Evolutionary conservation across 1,140 invertebrate genomes (phyloP).

Genomic region (Zaprionus lachaisei): DNA sequence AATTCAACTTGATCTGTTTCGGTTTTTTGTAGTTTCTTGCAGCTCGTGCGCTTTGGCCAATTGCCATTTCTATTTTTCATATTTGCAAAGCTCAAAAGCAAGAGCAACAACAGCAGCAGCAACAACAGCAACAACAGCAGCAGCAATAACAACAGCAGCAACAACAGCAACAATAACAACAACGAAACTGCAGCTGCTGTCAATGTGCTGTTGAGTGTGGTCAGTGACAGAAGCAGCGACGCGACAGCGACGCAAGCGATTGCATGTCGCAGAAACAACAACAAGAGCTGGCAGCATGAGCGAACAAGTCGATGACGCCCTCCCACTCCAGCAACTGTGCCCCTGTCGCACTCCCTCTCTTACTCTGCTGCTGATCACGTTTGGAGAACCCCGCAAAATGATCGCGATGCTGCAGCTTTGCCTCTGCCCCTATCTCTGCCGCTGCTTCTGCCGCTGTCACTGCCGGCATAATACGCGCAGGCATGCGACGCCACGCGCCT

Average conservation of each 20-base stretch:
- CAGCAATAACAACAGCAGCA: background rate
- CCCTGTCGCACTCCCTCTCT: constrained; percentile 11
- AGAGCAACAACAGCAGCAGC: constrained; percentile 2
- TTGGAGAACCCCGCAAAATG: constrained; percentile 11
- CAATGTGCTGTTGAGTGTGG: constrained; percentile 68
- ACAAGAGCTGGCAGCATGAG: background rate
- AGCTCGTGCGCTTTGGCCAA: constrained; percentile 17
- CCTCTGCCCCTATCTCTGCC: constrained; percentile 17
- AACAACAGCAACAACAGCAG: background rate
- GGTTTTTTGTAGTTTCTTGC: constrained; percentile 10
- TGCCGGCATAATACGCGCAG: constrained; percentile 23
- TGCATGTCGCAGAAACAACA: constrained; percentile 29
- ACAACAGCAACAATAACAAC: constrained; percentile 6
- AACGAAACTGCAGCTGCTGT: constrained; percentile 39
- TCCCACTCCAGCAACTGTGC: constrained; percentile 7
- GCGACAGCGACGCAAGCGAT: constrained; percentile 25
- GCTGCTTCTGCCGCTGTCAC: constrained; percentile 18
- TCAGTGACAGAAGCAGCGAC: constrained; percentile 57
- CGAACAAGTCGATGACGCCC: constrained; percentile 11
- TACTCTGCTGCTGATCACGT: constrained; percentile 20
- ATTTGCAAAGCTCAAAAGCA: constrained; percentile 28
- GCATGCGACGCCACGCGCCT: constrained; percentile 54
- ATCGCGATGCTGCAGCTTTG: constrained; percentile 16
- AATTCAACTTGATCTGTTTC: constrained; percentile 16
- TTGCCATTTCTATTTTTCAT: constrained; percentile 31